phyloP scores from a whole-genome alignment of 2,797 vertebrate species.

The Cryptoprocta ferox region DNA sequence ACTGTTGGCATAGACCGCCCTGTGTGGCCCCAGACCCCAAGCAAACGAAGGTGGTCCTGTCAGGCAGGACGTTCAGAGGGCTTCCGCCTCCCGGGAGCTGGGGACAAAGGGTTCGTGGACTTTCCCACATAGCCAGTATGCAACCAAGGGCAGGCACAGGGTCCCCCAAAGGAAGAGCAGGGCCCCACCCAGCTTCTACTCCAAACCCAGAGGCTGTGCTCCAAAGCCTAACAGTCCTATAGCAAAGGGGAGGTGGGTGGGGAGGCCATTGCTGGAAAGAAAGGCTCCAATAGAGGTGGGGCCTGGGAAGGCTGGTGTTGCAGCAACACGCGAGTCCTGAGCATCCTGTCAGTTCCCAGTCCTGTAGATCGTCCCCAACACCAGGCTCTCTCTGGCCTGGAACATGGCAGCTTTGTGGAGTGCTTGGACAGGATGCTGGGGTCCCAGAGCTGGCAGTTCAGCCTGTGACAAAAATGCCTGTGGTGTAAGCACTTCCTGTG shows the following conservation, averaged over 20 bases:
- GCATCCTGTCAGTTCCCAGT: background rate
- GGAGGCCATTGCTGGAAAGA: background rate
- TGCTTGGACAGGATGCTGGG: background rate
- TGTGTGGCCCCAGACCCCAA: background rate
- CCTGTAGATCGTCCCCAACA: background rate
- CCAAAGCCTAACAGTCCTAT: background rate
- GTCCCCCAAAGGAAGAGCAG: background rate
- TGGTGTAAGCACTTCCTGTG: background rate
- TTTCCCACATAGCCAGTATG: background rate
- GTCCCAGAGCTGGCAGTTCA: background rate
- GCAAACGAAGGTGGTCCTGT: background rate
- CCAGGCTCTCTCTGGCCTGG: background rate
- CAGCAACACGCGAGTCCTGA: fast-evolving
- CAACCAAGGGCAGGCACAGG: background rate
- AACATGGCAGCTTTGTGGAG: background rate
- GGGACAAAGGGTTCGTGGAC: background rate
- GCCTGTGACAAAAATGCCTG: background rate
- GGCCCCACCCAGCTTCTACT: too few species aligned
- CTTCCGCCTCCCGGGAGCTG: background rate
- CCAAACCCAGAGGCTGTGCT: background rate
- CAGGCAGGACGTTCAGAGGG: background rate
- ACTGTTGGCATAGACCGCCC: background rate
- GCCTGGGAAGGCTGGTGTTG: background rate
- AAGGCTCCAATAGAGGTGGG: background rate
- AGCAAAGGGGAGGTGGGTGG: background rate